These are phyloP conservation scores for Oncorhynchus masou DNA, from an alignment of 2,113 vertebrate species.

Conservation along the genomic window DNA sequence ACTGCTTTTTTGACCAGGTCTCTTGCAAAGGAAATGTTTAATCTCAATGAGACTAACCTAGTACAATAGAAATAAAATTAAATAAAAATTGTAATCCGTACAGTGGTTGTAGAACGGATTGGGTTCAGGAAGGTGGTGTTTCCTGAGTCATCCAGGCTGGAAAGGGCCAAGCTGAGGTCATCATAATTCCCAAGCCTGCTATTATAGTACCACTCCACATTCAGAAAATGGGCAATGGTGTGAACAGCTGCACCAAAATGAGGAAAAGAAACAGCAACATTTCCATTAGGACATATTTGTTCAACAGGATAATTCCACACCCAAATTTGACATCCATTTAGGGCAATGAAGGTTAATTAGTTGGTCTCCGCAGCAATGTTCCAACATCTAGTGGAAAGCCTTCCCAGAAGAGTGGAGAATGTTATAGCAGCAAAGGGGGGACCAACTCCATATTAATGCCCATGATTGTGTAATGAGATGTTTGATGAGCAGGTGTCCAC, in stretches of 20 bases:
- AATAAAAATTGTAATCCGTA: conserved; percentile 55
- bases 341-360: neutral
- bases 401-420: no score
- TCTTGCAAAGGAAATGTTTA: no score
- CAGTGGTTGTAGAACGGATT: conserved; percentile 69
- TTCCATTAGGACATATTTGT: neutral
- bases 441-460: no score
- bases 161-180: conserved; percentile 72
- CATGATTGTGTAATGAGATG: no score
- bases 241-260: conserved; percentile 78
- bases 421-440: no score
- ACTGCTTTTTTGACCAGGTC: no score
- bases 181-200: conserved; percentile 66
- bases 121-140: conserved; percentile 83
- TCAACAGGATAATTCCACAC: neutral
- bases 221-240: conserved; percentile 83
- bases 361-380: neutral
- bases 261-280: neutral
- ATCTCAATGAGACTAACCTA: no score
- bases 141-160: conserved; percentile 48
- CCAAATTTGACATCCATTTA: neutral
- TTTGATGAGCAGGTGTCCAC: no score
- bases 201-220: conserved; percentile 83
- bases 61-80: no score
- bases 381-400: no score